Percentiles rank a stretch among this genome's conserved stretches.
Conservation (phyloP, 2,113 vertebrate species). For the Boulengerochromis microlepis region DNA sequence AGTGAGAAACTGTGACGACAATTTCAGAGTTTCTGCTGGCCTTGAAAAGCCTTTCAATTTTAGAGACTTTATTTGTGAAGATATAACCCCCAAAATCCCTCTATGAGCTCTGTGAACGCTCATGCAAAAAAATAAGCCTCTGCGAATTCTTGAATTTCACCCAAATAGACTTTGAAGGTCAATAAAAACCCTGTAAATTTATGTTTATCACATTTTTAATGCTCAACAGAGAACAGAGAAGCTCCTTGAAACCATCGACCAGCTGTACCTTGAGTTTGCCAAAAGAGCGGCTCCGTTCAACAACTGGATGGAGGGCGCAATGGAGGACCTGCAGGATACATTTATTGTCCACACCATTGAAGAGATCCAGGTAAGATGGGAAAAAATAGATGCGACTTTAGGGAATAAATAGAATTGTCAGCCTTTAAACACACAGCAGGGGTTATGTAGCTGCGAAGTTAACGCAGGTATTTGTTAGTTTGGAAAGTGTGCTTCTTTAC, state of each 20-base stretch:
- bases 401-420: background rate
- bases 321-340: conserved; percentile 98
- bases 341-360: conserved; percentile 98
- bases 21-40: background rate
- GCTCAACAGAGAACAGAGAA: conserved; percentile 88
- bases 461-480: background rate
- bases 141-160: background rate
- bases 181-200: background rate
- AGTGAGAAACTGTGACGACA: background rate
- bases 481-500: background rate
- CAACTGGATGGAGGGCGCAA: conserved; percentile 99
- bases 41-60: background rate
- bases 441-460: background rate
- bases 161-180: background rate
- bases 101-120: background rate
- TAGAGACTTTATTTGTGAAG: background rate
- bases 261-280: conserved; percentile 94
- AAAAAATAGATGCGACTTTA: background rate
- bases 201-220: background rate
- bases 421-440: background rate
- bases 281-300: conserved; percentile 98
- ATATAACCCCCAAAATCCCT: background rate
- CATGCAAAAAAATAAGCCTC: background rate
- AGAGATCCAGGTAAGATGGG: conserved; percentile 86
- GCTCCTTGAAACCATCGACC: conserved; percentile 94